Percentiles rank a stretch among this genome's conserved stretches.
Evolutionary conservation across 1,140 invertebrate species (phyloP).

Genomic region (Palaemon carinicauda): DNA sequence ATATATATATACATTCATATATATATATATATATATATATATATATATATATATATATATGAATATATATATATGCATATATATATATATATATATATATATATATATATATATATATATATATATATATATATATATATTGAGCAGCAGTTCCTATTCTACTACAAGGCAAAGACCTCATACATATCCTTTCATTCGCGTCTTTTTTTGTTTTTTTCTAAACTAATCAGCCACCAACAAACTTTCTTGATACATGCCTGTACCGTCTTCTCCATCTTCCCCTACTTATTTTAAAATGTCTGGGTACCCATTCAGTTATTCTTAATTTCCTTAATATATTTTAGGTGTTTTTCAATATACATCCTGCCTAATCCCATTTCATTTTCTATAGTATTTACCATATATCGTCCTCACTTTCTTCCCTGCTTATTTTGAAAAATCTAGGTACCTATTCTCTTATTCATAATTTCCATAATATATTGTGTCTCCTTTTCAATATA

Average conservation of each 20-base stretch:
- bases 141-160: neutral
- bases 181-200: too few relatives aligned
- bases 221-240: too few relatives aligned
- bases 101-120: neutral
- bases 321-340: too few relatives aligned
- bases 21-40: slow-evolving; percentile 4
- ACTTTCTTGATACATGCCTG: too few relatives aligned
- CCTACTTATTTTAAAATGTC: neutral
- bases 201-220: too few relatives aligned
- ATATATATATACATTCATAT: neutral
- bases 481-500: too few relatives aligned
- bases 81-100: slow-evolving; percentile 11
- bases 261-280: too few relatives aligned
- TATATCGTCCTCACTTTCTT: neutral
- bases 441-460: neutral
- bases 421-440: neutral
- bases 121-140: neutral
- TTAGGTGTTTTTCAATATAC: too few relatives aligned
- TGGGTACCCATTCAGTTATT: neutral
- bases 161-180: neutral
- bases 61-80: neutral
- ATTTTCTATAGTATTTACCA: too few relatives aligned
- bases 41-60: slow-evolving; percentile 3
- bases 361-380: too few relatives aligned
- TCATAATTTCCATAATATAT: too few relatives aligned